Percentiles rank a stretch among this genome's conserved stretches.
phyloP scores from a whole-genome alignment of 2,113 vertebrate genomes.

The Zapornia atra region DNA sequence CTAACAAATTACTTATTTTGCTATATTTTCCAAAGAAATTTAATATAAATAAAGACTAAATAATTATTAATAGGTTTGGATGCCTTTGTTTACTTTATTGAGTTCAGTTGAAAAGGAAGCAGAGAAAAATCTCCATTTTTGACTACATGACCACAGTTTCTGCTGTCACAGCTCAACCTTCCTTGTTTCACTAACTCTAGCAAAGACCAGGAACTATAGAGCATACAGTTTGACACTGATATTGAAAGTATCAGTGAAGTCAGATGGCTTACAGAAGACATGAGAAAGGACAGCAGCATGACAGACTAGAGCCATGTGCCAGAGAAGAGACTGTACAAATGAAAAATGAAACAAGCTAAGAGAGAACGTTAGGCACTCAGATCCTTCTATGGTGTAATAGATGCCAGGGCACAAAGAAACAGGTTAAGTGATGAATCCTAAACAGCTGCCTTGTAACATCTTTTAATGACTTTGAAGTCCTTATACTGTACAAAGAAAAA shows the following conservation, averaged over 20 bases:
- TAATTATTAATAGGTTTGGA: neutral
- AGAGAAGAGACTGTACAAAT: neutral
- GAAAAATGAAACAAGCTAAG: neutral
- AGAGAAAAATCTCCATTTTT: neutral
- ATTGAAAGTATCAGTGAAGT: neutral
- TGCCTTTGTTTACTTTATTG: neutral
- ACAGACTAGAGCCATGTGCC: neutral
- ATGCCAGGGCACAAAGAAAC: neutral
- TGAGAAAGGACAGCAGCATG: neutral
- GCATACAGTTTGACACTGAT: neutral
- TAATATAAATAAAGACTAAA: neutral
- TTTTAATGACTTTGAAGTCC: neutral
- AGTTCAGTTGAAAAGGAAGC: neutral
- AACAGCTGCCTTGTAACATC: neutral
- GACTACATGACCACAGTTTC: neutral
- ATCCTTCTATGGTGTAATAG: neutral
- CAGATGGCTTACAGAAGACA: neutral
- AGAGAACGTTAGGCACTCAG: neutral
- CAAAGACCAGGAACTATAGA: neutral
- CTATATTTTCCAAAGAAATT: neutral
- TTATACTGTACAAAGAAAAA: neutral
- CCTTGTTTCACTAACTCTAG: neutral
- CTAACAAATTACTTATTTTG: neutral
- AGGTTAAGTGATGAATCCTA: neutral
- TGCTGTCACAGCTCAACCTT: neutral